Base-by-base conservation (phyloP, 1,140 invertebrate species). In the Zaprionus taronus region DNA sequence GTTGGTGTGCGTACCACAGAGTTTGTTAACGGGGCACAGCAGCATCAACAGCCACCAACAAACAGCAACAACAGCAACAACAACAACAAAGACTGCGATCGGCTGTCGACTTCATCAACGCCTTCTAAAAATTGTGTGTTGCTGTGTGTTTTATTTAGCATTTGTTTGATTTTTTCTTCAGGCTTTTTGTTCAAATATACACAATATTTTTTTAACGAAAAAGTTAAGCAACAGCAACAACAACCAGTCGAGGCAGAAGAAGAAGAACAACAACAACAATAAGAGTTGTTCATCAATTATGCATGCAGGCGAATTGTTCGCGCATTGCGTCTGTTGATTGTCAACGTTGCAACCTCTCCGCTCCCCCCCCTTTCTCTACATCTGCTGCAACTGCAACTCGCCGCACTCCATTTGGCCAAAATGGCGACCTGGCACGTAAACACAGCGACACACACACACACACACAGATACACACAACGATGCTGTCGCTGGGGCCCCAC, bases 261-360 rank as follows among this genome's bases (percentile, higher is more conserved):
- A 34, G 56, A 28, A 6, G 1, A 28, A 44, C 22, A 44, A 34
- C 20, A 34, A 34, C 31, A 34, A 56, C n/a, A 55, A 55, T 14
- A 22, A 41, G 24, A 58, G 57, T 55, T 65, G 61, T 76, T 76
- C 74, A 72, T 77, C 44, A 77, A 86, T 86, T 86, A 83, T 86
- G 83, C 83, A 87, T 86, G 83, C 80, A 73, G 86, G 72, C 64
- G 83, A 86, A 79, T 71, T 72, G 66, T 51, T 71, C 47, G 58
- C 72, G 55, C 66, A 77, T 65, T 81, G 44, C 55, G 28, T 57
- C 63, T 77, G 74, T 41, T 64, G 80, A 82, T 82, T 81, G 80
- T 81, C 70, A 79, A 75, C 74, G 74, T 75, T 85, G 49, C 56
- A 63, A 63, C 68, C 38, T 68, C 60, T 55, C 41, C 31, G 41